phyloP scores from a whole-genome alignment of 2,113 vertebrate species.

The Pseudopodoces humilis region DNA sequence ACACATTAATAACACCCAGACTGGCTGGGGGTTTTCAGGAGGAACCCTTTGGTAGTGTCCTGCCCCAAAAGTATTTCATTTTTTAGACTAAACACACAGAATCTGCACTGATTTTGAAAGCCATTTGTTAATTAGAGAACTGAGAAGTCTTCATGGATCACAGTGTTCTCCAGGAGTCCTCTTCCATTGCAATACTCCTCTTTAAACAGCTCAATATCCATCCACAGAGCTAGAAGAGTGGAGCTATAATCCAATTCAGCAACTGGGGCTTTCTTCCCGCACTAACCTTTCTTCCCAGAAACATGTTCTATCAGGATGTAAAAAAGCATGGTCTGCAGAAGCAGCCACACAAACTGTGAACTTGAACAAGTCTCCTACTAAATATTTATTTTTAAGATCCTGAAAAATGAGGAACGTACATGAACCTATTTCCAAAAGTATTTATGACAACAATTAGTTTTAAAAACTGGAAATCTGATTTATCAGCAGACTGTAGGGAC shows the following conservation, averaged over 20 bases:
- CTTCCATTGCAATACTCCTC: background rate
- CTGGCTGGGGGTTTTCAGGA: background rate
- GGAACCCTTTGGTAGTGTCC: background rate
- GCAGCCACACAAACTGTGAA: background rate
- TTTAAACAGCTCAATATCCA: background rate
- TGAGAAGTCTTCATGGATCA: background rate
- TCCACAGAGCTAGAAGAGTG: background rate
- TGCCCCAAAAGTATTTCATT: background rate
- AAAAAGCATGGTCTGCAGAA: background rate
- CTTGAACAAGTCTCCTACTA: background rate
- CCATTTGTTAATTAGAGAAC: background rate
- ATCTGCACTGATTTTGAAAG: background rate
- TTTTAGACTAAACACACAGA: background rate
- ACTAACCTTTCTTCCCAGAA: background rate
- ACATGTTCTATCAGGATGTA: background rate
- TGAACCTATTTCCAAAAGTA: background rate
- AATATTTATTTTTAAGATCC: background rate
- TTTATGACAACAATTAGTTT: background rate
- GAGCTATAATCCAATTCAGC: background rate
- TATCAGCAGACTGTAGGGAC: background rate
- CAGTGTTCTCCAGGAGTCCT: background rate
- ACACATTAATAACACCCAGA: background rate
- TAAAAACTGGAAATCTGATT: background rate
- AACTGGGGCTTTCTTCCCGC: background rate
- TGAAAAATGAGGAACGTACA: background rate